Base-by-base conservation (phyloP, 2,797 vertebrate genomes). In the Melanotaenia boesemani region DNA sequence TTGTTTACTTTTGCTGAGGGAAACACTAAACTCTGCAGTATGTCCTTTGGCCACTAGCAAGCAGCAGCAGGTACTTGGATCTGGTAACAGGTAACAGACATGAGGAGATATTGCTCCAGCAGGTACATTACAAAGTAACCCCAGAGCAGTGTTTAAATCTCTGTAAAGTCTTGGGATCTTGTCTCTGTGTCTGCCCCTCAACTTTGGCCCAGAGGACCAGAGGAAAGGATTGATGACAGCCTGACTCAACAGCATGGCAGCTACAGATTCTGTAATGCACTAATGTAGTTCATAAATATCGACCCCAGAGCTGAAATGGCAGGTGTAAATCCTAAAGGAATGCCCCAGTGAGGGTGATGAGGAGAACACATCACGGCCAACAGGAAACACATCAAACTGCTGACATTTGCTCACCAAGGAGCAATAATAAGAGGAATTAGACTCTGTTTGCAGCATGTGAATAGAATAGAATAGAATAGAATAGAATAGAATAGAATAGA, bases 271-370 rank as follows among this genome's bases (percentile, higher is more conserved):
- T 77, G 70, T 87, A 87, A 82, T 85, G 87, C 84, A 86, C 88
- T 86, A 80, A 89, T 82, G 86, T 79, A 87, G 84, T 92, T 91
- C 88, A 93, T 93, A 91, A 93, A 93, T 93, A 95, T 93, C 79
- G 91, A 93, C 78, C 70, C 46, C 59, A 61, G 62, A 63, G 88
- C 80, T 82, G 76, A 79, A 88, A 85, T 72, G 82, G 82, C 81
- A 85, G 86, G 75, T 85, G 89, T 91, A 93, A 93, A 93, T 92
- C 86, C 74, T 86, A 32, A 22, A 88, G 85, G 63, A 79, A 72
- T 76, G 74, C 83, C 79, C 77, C 30, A 58, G 24, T 64, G 67
- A 63, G 11, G 81, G 81, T 87, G 83, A 91, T 86, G 84, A 48
- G 60, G 63, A 78, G 79, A 68, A 48, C 64, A 71, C 28, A 28